Conservation (phyloP, 2,888 invertebrate genomes). For the Furcula furcula region DNA sequence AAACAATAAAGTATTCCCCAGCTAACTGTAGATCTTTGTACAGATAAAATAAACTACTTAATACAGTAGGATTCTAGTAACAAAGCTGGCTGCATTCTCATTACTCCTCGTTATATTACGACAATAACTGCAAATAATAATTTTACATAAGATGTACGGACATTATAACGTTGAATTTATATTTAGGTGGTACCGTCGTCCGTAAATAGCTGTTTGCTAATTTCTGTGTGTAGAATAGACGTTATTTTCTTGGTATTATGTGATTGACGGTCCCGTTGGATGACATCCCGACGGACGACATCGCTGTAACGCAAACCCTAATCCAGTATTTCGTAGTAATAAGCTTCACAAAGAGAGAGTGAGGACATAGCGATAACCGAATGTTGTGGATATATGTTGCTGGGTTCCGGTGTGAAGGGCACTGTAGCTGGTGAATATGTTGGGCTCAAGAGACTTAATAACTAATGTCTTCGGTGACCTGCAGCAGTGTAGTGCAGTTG, state of each 20-base stretch:
- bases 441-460: too few relatives aligned
- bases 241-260: conserved; percentile 60
- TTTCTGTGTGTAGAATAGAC: conserved; percentile 41
- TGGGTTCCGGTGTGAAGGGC: too few relatives aligned
- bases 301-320: conserved; percentile 8
- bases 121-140: neutral
- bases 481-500: too few relatives aligned
- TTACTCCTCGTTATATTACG: neutral
- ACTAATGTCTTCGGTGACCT: too few relatives aligned
- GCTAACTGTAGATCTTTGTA: conserved; percentile 15
- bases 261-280: conserved; percentile 62
- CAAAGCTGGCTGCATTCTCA: conserved; percentile 15
- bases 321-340: too few relatives aligned
- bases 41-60: conserved; percentile 21
- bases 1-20: too few relatives aligned
- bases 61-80: conserved; percentile 16
- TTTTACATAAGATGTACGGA: neutral
- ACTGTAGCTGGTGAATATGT: too few relatives aligned
- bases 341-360: too few relatives aligned
- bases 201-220: conserved; percentile 25
- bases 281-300: conserved; percentile 31
- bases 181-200: neutral
- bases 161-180: neutral
- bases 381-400: too few relatives aligned
- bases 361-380: too few relatives aligned